A percentile compares a stretch with the other conserved stretches of the same genome.
These are phyloP conservation scores for Melanostigma gelatinosum DNA, from an alignment of 2,113 vertebrate genomes.

Conservation along the genomic window DNA sequence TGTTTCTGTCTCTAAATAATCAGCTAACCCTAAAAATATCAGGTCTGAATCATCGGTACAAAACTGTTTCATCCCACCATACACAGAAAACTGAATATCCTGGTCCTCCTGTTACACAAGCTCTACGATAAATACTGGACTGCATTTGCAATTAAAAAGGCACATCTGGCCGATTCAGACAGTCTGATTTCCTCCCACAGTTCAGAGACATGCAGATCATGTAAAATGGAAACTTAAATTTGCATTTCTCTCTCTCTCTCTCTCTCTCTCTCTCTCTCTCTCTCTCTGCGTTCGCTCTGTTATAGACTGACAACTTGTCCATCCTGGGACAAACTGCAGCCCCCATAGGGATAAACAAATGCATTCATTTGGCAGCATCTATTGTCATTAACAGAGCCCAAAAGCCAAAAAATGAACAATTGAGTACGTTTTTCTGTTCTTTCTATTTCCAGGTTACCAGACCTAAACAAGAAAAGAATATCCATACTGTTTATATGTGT, in stretches of 20 bases:
- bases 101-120: neutral
- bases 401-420: too few species aligned
- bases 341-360: neutral
- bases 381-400: neutral
- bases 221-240: neutral
- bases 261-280: neutral
- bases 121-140: neutral
- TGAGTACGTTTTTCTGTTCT: neutral
- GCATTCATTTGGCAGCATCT: neutral
- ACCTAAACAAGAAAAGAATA: neutral
- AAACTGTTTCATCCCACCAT: neutral
- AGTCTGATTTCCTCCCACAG: neutral
- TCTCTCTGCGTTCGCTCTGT: neutral
- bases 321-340: neutral
- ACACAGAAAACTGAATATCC: neutral
- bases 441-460: neutral
- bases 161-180: neutral
- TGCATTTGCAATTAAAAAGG: conserved; percentile 2
- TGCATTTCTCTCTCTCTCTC: neutral
- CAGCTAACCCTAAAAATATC: neutral
- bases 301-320: neutral
- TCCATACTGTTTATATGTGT: neutral
- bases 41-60: neutral
- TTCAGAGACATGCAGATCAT: neutral
- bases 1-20: conserved; percentile 9